These are phyloP conservation scores for Ceratina calcarata DNA, from an alignment of 1,140 invertebrate genomes.

Conservation along the genomic window DNA sequence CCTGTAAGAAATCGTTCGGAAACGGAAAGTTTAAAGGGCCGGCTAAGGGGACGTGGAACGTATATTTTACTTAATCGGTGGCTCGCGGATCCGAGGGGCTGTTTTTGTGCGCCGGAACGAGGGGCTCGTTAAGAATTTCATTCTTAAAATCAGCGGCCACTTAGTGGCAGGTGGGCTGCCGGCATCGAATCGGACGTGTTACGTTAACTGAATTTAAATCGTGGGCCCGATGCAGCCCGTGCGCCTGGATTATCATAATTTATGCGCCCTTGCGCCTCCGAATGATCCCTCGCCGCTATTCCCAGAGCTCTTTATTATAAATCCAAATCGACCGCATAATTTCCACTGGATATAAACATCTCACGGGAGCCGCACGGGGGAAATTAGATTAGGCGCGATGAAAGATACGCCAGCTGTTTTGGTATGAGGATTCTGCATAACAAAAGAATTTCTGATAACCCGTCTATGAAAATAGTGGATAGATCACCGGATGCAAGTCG, in stretches of 20 bases:
- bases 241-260: conserved; percentile 76
- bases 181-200: conserved; percentile 76
- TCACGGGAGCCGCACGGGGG: conserved; percentile 25
- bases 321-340: conserved; percentile 76
- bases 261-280: conserved; percentile 74
- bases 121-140: conserved; percentile 71
- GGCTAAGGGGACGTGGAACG: conserved; percentile 5
- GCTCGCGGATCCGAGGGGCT: conserved; percentile 43
- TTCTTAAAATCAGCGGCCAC: conserved; percentile 71
- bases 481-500: background rate
- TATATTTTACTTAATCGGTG: conserved; percentile 63
- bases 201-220: conserved; percentile 80
- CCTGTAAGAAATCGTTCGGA: conserved; percentile 24
- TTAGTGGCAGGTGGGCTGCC: conserved; percentile 73
- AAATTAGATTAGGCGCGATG: conserved; percentile 65
- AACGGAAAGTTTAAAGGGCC: conserved; percentile 37
- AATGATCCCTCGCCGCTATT: conserved; percentile 56
- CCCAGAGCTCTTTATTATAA: conserved; percentile 74
- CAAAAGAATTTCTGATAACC: conserved; percentile 37
- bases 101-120: conserved; percentile 36
- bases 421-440: conserved; percentile 15
- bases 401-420: conserved; percentile 30
- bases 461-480: conserved; percentile 22
- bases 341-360: conserved; percentile 73
- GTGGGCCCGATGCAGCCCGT: conserved; percentile 56